A percentile compares a stretch with the other conserved stretches of the same genome.
phyloP scores from a whole-genome alignment of 2,888 invertebrate species.

The Aporophyla nigra region DNA sequence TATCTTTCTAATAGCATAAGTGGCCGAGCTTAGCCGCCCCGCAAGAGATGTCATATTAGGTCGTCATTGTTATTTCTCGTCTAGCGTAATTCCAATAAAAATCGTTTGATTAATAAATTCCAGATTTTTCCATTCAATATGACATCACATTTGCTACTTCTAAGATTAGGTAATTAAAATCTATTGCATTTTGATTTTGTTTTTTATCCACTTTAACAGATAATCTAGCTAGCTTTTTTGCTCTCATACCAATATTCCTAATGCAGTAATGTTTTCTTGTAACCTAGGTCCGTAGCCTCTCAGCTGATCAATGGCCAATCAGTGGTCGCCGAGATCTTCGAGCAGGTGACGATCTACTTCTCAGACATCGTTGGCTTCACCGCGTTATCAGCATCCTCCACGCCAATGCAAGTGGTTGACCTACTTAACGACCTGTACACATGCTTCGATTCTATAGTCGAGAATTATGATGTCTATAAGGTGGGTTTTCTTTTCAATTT shows the following conservation, averaged over 20 bases:
- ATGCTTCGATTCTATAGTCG: slow-evolving; percentile 99
- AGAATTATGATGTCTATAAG: slow-evolving; percentile 99
- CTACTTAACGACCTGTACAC: slow-evolving; percentile 99
- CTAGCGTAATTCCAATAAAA: too few relatives aligned
- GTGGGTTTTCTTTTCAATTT: slow-evolving; percentile 84
- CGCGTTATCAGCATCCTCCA: slow-evolving; percentile 96
- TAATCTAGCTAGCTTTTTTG: neutral
- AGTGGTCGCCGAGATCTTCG: slow-evolving; percentile 97
- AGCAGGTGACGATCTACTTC: slow-evolving; percentile 98
- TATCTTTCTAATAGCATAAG: too few relatives aligned
- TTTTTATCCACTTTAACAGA: too few relatives aligned
- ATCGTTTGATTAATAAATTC: too few relatives aligned
- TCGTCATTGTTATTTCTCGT: too few relatives aligned
- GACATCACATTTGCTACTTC: too few relatives aligned
- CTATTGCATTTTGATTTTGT: too few relatives aligned
- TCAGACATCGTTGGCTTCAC: slow-evolving; percentile 98
- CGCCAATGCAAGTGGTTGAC: slow-evolving; percentile 97
- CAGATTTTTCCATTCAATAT: too few relatives aligned
- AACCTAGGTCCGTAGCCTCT: slow-evolving; percentile 94
- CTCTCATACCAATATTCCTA: neutral
- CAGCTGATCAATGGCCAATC: slow-evolving; percentile 97
- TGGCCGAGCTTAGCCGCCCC: too few relatives aligned
- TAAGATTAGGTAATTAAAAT: too few relatives aligned
- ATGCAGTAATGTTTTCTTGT: slow-evolving; percentile 10
- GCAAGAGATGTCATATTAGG: too few relatives aligned